Conservation (phyloP, 2,888 invertebrate genomes). For the Euspilapteryx auroguttella region DNA sequence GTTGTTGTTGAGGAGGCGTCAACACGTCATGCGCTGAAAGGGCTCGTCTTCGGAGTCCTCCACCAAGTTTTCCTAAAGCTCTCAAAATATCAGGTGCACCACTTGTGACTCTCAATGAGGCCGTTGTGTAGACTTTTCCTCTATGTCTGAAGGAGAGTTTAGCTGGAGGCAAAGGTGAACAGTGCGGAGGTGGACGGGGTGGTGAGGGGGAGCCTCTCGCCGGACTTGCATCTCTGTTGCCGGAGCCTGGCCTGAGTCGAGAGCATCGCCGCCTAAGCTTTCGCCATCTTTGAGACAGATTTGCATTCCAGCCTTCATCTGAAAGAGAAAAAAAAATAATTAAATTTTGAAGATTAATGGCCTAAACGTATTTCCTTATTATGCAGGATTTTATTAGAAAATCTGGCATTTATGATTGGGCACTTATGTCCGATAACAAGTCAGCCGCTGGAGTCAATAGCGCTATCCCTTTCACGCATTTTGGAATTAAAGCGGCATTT, state of each 20-base stretch:
- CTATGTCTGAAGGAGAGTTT: slow-evolving; percentile 51
- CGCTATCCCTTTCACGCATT: too few species aligned
- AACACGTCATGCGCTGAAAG: slow-evolving; percentile 72
- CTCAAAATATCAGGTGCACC: slow-evolving; percentile 69
- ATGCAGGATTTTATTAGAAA: too few species aligned
- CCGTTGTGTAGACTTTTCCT: slow-evolving; percentile 53
- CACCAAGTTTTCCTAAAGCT: slow-evolving; percentile 71
- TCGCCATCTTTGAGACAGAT: slow-evolving; percentile 75
- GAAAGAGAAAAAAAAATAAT: too few species aligned
- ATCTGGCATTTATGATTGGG: too few species aligned
- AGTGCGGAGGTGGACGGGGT: slow-evolving; percentile 47
- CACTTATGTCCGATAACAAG: too few species aligned
- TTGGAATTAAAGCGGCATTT: too few species aligned
- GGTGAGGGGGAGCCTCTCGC: slow-evolving; percentile 61
- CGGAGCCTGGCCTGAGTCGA: slow-evolving; percentile 66
- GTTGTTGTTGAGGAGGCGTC: slow-evolving; percentile 54
- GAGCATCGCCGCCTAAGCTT: slow-evolving; percentile 71
- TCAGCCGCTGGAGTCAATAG: too few species aligned
- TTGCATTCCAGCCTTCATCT: slow-evolving; percentile 76
- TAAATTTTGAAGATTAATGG: too few species aligned
- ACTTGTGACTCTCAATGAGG: slow-evolving; percentile 46
- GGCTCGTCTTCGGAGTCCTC: slow-evolving; percentile 68
- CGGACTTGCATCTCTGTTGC: slow-evolving; percentile 54
- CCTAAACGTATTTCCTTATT: too few species aligned
- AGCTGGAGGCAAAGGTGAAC: slow-evolving; percentile 47